These are phyloP conservation scores for Pseudanteris insignis DNA, from an alignment of 2,888 invertebrate genomes.

Conservation along the genomic window DNA sequence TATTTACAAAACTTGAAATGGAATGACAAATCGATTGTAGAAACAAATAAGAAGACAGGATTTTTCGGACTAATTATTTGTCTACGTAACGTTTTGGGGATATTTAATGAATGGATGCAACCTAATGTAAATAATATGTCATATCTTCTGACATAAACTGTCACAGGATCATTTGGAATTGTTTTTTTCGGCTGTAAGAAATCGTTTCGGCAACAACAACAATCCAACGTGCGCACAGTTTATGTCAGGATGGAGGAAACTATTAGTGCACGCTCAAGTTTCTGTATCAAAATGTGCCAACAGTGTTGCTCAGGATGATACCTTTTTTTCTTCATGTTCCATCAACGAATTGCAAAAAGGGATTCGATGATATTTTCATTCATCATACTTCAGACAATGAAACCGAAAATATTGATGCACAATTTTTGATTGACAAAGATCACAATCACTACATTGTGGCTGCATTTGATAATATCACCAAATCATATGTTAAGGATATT, in stretches of 20 bases:
- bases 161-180: conserved; percentile 27
- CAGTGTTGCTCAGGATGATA: conserved; percentile 20
- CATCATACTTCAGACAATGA: background rate
- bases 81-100: conserved; percentile 1
- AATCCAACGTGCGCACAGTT: conserved; percentile 40
- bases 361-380: conserved; percentile 10
- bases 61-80: conserved; percentile 17
- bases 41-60: conserved; percentile 8
- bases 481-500: conserved; percentile 8
- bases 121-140: background rate
- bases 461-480: conserved; percentile 5
- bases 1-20: conserved; percentile 1
- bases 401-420: background rate
- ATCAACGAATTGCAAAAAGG: background rate
- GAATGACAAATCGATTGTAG: background rate
- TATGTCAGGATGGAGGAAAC: conserved; percentile 32
- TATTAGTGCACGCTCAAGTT: conserved; percentile 35
- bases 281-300: conserved; percentile 20
- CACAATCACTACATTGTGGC: conserved; percentile 12
- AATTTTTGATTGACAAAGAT: conserved; percentile 11
- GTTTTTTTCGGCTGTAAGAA: conserved; percentile 32
- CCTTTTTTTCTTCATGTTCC: conserved; percentile 10
- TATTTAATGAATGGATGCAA: conserved; percentile 5
- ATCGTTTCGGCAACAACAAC: conserved; percentile 41
- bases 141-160: conserved; percentile 17